These are phyloP conservation scores for Papilio protenor DNA, from an alignment of 2,888 invertebrate genomes.

Conservation along the genomic window DNA sequence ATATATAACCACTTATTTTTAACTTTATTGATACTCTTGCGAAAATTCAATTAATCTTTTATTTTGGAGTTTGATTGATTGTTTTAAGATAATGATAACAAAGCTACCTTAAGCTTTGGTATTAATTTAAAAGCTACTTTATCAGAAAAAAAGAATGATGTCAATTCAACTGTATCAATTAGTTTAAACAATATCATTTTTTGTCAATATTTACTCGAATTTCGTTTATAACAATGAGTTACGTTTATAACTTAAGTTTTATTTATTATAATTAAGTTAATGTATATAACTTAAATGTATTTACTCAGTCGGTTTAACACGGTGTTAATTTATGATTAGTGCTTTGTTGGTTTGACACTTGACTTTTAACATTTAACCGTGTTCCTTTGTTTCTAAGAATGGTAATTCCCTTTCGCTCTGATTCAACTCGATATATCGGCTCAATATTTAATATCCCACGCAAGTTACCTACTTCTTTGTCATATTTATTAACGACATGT, in stretches of 20 bases:
- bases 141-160: too few relatives aligned
- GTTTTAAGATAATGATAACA: background rate
- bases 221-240: too few relatives aligned
- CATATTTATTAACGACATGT: background rate
- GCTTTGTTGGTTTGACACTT: constrained; percentile 31
- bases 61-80: background rate
- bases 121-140: too few relatives aligned
- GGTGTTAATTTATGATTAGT: constrained; percentile 23
- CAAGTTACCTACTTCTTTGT: too few relatives aligned
- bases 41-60: background rate
- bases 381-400: constrained; percentile 41
- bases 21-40: background rate
- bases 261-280: background rate
- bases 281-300: background rate
- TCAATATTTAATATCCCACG: too few relatives aligned
- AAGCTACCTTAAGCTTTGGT: background rate
- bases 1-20: background rate
- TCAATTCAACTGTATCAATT: too few relatives aligned
- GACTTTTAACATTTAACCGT: constrained; percentile 33
- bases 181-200: too few relatives aligned
- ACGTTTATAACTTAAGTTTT: too few relatives aligned
- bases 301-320: background rate
- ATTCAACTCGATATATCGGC: constrained; percentile 16
- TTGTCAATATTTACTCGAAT: too few relatives aligned
- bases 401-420: constrained; percentile 43